Evolutionary conservation across 2,797 vertebrate genomes (phyloP).

Genomic region (Lerista edwardsae): DNA sequence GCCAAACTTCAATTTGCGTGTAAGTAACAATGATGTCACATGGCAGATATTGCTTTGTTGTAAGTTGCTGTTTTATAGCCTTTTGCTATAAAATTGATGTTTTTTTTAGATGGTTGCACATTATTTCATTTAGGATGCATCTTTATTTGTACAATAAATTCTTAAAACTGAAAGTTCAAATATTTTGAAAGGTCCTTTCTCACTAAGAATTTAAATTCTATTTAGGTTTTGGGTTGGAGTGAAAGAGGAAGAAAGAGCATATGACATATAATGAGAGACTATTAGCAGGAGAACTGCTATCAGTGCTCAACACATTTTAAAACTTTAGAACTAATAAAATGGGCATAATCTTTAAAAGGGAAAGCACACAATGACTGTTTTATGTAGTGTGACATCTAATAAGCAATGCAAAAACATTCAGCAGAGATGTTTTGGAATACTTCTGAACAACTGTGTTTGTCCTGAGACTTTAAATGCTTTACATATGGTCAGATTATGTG

Average conservation of each 20-base stretch:
- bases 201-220: background rate
- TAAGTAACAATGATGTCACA: constrained; percentile 77
- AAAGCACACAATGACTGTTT: background rate
- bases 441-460: background rate
- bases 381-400: background rate
- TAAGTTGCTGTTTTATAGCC: fast-evolving
- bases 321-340: constrained; percentile 1
- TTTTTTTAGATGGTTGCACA: background rate
- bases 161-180: background rate
- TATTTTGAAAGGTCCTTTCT: background rate
- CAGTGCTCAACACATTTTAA: constrained; percentile 17
- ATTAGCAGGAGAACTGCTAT: background rate
- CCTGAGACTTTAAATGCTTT: background rate
- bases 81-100: fast-evolving
- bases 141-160: constrained; percentile 14
- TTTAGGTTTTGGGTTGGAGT: background rate
- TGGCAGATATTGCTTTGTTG: background rate
- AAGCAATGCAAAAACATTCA: background rate
- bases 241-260: background rate
- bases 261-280: background rate
- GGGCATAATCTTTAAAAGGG: background rate
- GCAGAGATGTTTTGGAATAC: background rate
- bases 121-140: constrained; percentile 8
- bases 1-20: constrained; percentile 95
- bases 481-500: background rate